Evolutionary conservation across 2,888 invertebrate species (phyloP), one percentile per base, ranked within the genome.

Genomic region (Gymnoscelis rufifasciata): DNA sequence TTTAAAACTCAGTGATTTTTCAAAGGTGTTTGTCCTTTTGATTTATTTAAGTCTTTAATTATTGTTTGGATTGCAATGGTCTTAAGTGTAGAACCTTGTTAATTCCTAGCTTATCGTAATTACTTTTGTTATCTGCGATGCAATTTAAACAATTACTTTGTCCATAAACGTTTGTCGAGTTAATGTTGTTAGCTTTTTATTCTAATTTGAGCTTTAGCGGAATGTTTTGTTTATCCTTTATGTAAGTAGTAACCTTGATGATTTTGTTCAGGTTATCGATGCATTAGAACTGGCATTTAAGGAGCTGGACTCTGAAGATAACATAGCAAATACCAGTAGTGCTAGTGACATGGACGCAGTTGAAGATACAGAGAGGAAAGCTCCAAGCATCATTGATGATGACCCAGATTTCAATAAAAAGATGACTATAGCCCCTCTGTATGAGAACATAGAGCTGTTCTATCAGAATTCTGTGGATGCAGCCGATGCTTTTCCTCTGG

Each of bases 261-360:
- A 33, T 49, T 59, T 56, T 62, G 63, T 71, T 28, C 81, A 91
- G 91, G 91, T 91, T 48, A 81, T 91, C 70, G 91, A 91, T 76
- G 91, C 91, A 59, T 77, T 91, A 69, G 91, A 91, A 68, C 73
- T 91, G 69, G 91, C 91, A 62, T 90, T 91, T 68, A 86, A 90
- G 78, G 91, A 91, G 68, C 87, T 91, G 56, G 91, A 91, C 75
- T 89, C 88, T 27, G 88, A 90, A 68, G 83, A 84, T 52, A 72
- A 66, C 41, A 55, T 50, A 19, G 37, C 44, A 6, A 40, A 51
- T 42, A 47, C 33, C 5, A 48, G 47, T 42, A 49, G 29, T 10
- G 43, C 33, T 7, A 47, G 47, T 39, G 51, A 38, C 10, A 90
- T 90, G 71, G 88, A 89, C 56, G 80, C 83, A 37, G 61, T 55